Base-by-base conservation (phyloP, 1,140 invertebrate genomes). In the Drosophila orosa region DNA sequence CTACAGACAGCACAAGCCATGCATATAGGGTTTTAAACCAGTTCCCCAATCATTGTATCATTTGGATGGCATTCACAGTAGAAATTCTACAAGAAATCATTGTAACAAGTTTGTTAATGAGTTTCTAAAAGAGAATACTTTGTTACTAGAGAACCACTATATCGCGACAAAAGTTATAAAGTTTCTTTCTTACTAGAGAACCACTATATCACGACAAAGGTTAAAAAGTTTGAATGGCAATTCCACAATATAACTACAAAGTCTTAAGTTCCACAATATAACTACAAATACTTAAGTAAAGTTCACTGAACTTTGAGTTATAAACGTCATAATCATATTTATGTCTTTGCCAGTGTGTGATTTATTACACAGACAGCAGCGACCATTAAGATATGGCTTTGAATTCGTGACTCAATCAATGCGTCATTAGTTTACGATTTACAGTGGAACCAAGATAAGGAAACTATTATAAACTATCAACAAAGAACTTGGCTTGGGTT, bases 21-120 rank as follows among this genome's bases (percentile, higher is more conserved):
- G n/a, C 13, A 29, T 50, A 42, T 65, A 50, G 17, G 27, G 9
- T 12, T 12, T 25, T 27, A 57, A 57, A 42, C 33, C 35, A 17
- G 55, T 42, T 24, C 3, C 12, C 9, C 29, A 27, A 19, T 12
- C 6, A 60, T 57, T 73, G 56, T 13, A 37, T 80, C 74, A 82
- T 65, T 83, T 68, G 35, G 27, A 44, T 65, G 55, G 35, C 27
- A 59, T 33, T 22, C 44, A 22, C 33, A 27, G 47, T 22, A 2
- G 12, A 55, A 37, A 6, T 37, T 61, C 31, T 22, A 22, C 0
- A 35, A 27, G 15, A 33, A 29, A 33, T 6, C 22, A 33, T n/a
- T 33, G 8, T 22, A 24, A 33, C 0, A 24, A 35, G 19, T n/a
- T 24, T 54, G 19, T 15, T 52, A 24, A 24, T 35, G 19, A 8